Base-by-base conservation (phyloP, 2,797 vertebrate species). In the Sebastes steindachneri region DNA sequence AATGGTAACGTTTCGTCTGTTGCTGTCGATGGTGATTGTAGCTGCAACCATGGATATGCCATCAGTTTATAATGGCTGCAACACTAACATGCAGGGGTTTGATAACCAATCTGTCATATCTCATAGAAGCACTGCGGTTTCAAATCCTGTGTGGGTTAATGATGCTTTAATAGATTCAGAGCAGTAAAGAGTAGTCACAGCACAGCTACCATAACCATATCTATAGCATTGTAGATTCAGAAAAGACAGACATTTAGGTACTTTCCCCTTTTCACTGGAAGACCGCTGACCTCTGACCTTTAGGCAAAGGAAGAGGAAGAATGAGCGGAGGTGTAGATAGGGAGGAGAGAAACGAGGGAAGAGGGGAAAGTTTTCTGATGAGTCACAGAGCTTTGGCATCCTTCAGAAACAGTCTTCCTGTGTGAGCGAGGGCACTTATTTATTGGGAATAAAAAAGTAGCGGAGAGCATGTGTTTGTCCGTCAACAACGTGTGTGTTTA, bases 301-400 rank as follows among this genome's bases (percentile, higher is more conserved):
- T 17, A 26, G 33, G 15, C 57, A 37, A 58, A 83, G 64, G 65
- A 66, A 37, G 67, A 35, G 58, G 73, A 19, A 77, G 67, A 68
- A 25, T 3, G 57, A 73, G 65, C 2, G 12, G 62, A 68, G 72
- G 62, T 37, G 67, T n/a, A 57, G 60, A 69, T 59, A 5, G 57
- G 65, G 33, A 73, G 63, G 57, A 72, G 73, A 65, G 59, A 25
- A 59, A 57, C 7, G 19, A 37, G 64, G 60, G 62, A 64, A 55
- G 73, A 74, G 67, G 72, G 60, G 59, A 84, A 76, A 76, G 62
- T 81, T 74, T 84, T 86, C 90, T 81, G 89, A 84, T 85, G 91
- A 92, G 86, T 93, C 91, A 89, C 75, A 37, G 11, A 75, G 73
- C 76, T 75, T 68, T 92, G 90, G 90, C 89, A 84, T 84, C 85